Evolutionary conservation across 2,113 vertebrate species (phyloP).

Genomic region (Tichodroma muraria): DNA sequence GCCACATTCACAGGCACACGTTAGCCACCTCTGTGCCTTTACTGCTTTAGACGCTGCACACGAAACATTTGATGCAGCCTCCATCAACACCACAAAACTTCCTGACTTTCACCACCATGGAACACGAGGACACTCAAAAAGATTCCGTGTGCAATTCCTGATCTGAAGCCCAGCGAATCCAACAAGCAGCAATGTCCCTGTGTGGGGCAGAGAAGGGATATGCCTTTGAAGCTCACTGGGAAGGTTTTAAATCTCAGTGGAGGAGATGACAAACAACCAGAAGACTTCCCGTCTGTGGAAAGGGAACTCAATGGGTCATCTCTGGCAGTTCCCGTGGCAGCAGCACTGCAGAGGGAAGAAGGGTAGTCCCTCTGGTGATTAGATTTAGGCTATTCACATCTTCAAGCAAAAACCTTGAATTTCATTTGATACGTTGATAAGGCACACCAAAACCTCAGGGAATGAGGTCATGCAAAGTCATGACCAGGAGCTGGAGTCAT

Average conservation of each 20-base stretch:
- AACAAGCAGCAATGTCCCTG: neutral
- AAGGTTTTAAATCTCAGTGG: neutral
- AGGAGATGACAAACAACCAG: neutral
- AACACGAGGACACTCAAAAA: neutral
- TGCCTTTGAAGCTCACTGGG: neutral
- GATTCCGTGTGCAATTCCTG: neutral
- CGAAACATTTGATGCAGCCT: neutral
- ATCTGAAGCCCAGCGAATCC: neutral
- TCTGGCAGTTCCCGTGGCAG: neutral
- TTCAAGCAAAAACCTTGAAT: neutral
- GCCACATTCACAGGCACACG: neutral
- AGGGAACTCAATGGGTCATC: fast-evolving
- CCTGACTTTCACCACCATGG: neutral
- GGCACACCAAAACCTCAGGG: neutral
- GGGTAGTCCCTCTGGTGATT: neutral
- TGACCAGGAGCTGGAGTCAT: neutral
- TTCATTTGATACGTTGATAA: neutral
- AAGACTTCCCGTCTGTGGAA: neutral
- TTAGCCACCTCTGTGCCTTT: neutral
- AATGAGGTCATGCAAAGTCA: too few relatives aligned
- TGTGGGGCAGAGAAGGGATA: neutral
- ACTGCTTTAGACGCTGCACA: neutral
- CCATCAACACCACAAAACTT: neutral
- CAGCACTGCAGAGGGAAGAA: neutral
- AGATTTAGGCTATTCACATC: neutral